Conservation (phyloP, 1,140 invertebrate species). For the Achatina immaculata region DNA sequence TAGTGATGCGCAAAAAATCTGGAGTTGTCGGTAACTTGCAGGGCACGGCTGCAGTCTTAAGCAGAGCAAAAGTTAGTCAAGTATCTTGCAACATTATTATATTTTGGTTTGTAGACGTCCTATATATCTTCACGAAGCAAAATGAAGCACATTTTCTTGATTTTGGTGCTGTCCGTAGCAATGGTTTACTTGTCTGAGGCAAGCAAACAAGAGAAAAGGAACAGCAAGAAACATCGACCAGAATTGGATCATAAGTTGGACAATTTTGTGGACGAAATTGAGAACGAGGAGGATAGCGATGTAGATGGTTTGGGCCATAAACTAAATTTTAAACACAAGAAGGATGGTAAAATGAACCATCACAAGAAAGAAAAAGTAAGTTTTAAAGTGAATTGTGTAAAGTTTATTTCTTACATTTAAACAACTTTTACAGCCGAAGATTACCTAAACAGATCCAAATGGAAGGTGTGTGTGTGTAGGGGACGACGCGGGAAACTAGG, state of each 20-base stretch:
- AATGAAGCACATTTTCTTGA: not conserved
- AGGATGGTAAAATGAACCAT: not conserved
- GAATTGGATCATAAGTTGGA: not conserved
- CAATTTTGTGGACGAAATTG: not conserved
- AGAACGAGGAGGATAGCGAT: not conserved
- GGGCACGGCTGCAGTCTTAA: too few relatives aligned
- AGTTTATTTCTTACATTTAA: too few relatives aligned
- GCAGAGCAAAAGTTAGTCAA: too few relatives aligned
- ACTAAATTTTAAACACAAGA: not conserved
- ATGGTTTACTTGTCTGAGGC: not conserved
- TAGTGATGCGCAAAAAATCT: too few relatives aligned
- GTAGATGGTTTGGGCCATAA: not conserved
- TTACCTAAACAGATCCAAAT: too few relatives aligned
- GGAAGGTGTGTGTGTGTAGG: too few relatives aligned
- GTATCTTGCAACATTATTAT: too few relatives aligned
- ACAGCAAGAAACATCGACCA: not conserved
- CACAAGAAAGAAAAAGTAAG: not conserved
- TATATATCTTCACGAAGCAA: not conserved
- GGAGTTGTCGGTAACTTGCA: too few relatives aligned
- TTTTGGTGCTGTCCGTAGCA: not conserved
- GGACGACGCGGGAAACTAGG: too few relatives aligned
- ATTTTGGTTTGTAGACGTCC: too few relatives aligned
- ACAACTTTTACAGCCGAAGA: too few relatives aligned
- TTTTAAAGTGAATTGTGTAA: not conserved
- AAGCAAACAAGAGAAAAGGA: not conserved